phyloP scores from a whole-genome alignment of 2,797 vertebrate genomes.

The Heteromormyrus szaboi region DNA sequence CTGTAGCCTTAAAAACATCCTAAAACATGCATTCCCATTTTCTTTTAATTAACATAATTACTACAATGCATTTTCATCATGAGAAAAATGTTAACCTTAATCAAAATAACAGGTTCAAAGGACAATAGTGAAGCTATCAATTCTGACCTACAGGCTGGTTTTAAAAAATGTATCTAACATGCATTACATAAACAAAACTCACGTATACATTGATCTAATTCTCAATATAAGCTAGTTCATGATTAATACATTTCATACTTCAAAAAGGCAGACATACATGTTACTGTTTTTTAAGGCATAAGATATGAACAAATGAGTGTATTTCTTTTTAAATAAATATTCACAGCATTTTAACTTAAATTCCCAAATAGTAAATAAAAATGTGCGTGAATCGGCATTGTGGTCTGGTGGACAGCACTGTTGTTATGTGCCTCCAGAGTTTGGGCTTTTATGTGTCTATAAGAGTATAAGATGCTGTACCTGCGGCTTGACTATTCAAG shows the following conservation, averaged over 20 bases:
- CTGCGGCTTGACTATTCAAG: neutral
- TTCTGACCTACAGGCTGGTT: neutral
- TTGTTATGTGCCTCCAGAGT: neutral
- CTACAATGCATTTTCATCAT: neutral
- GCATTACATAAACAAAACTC: neutral
- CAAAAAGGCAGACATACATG: neutral
- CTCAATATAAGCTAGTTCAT: neutral
- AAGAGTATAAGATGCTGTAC: neutral
- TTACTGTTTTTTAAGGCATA: neutral
- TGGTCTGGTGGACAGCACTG: neutral
- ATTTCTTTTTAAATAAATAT: conserved; percentile 30
- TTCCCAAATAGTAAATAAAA: neutral
- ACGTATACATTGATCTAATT: neutral
- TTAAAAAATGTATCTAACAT: neutral
- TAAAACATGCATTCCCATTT: conserved; percentile 39
- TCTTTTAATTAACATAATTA: neutral
- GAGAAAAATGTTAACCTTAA: neutral
- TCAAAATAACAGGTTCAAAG: neutral
- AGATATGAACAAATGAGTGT: neutral
- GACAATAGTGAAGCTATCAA: neutral
- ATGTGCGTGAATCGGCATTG: neutral
- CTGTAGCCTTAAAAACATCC: conserved; percentile 28
- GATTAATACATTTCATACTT: neutral
- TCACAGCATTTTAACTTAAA: conserved; percentile 35
- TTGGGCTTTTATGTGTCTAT: neutral